Base-by-base conservation (phyloP, 2,888 invertebrate species). In the Plemyria rubiginata region DNA sequence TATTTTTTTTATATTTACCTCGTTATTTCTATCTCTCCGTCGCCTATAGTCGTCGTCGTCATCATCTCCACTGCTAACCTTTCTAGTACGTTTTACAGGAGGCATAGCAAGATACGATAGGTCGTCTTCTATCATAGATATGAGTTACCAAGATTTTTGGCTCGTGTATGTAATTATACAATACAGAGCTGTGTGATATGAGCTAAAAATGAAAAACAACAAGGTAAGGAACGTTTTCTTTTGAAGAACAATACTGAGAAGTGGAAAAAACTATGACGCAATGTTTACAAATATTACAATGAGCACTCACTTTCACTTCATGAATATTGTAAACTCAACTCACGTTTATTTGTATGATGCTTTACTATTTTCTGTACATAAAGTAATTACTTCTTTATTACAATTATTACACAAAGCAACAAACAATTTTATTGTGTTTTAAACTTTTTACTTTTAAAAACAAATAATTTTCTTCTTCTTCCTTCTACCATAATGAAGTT, bases 11-110 rank as follows among this genome's bases (percentile, higher is more conserved):
- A 32, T 32, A 7, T 38, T 8, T 38, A 95, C 96, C 94, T 96
- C 94, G 87, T 97, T 97, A 87, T 97, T 97, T 75, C 96, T 94
- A 76, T 96, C 96, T 40, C 97, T 90, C 56, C 95, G 94, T 71
- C 94, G 94, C 64, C 96, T 93, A 78, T 97, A 97, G 73, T 96
- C 96, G 12, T 95, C 96, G 54, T 95, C 95, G 51, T 95, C 95
- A 71, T 95, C 95, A 54, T 95, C 95, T 11, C 95, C 95, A 60
- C 94, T 94, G 61, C 93, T 92, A 12, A 84, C 88, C 53, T 84
- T 83, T 79, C 82, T 84, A 70, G 82, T 84, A 66, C 87, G 85
- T 73, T 92, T 90, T 15, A 78, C 80, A 66, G 92, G 92, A 79
- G 92, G 84, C 92, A 92, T 92, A 38, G 57, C 60, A 29, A 62